phyloP scores from a whole-genome alignment of 2,888 invertebrate genomes.

The Polymixis lichenea region DNA sequence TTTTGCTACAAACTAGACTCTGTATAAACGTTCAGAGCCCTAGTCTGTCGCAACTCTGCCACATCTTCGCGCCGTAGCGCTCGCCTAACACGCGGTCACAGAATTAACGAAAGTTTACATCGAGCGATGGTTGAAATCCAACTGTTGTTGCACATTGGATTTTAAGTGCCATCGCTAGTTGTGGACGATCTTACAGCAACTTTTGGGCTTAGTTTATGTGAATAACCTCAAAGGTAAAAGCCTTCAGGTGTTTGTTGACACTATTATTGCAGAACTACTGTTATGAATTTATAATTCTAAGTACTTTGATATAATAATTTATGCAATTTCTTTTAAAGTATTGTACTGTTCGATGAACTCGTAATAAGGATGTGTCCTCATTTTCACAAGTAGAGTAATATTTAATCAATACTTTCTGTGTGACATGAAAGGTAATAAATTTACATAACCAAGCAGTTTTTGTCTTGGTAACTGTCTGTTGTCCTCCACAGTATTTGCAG shows the following conservation, averaged over 20 bases:
- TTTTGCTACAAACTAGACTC: slow-evolving; percentile 83
- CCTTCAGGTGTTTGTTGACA: slow-evolving; percentile 49
- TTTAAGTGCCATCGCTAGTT: slow-evolving; percentile 88
- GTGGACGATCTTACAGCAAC: slow-evolving; percentile 84
- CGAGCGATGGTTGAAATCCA: slow-evolving; percentile 88
- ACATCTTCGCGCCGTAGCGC: slow-evolving; percentile 75
- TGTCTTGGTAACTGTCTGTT: slow-evolving; percentile 29
- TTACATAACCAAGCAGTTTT: slow-evolving; percentile 31
- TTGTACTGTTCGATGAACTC: slow-evolving; percentile 12
- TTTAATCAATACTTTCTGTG: slow-evolving; percentile 51
- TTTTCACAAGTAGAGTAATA: slow-evolving; percentile 38
- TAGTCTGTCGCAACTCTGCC: slow-evolving; percentile 81
- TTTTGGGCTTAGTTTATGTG: slow-evolving; percentile 69
- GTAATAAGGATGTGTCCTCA: slow-evolving; percentile 22
- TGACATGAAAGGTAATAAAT: slow-evolving; percentile 29
- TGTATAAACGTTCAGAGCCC: slow-evolving; percentile 79
- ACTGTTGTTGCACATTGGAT: slow-evolving; percentile 87
- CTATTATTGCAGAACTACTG: slow-evolving; percentile 48
- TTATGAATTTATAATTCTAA: slow-evolving; percentile 14
- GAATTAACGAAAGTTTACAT: slow-evolving; percentile 81
- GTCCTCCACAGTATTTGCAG: slow-evolving; percentile 42
- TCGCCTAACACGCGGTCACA: slow-evolving; percentile 74
- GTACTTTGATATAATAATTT: slow-evolving; percentile 7
- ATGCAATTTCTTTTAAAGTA: slow-evolving; percentile 16
- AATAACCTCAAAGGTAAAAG: slow-evolving; percentile 68